Percentiles rank a stretch among this genome's conserved stretches.
Evolutionary conservation across 2,888 invertebrate genomes (phyloP).

Genomic region (Rhamphomyia laevipes): DNA sequence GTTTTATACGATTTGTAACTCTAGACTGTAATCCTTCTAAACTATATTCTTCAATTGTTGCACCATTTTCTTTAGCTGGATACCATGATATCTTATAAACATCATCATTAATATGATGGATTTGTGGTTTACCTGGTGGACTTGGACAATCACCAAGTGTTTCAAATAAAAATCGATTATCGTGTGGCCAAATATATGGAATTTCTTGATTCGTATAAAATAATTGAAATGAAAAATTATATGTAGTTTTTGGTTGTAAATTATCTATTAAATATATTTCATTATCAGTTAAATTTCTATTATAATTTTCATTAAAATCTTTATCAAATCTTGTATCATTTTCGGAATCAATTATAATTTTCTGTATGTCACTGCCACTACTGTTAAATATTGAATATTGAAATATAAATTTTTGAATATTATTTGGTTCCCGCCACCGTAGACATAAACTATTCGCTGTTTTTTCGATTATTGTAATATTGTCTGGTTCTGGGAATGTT

Average conservation of each 20-base stretch:
- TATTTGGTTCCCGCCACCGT: conserved; percentile 52
- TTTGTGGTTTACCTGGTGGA: conserved; percentile 60
- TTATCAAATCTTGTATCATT: conserved; percentile 2
- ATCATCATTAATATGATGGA: conserved; percentile 60
- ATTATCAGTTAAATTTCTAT: neutral
- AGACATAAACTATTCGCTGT: conserved; percentile 51
- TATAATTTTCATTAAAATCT: neutral
- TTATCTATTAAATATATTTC: conserved; percentile 20
- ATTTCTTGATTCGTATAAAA: conserved; percentile 48
- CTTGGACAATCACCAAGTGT: conserved; percentile 72
- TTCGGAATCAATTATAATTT: conserved; percentile 13
- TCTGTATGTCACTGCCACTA: conserved; percentile 41
- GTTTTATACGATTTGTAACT: conserved; percentile 17
- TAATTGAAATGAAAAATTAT: conserved; percentile 58
- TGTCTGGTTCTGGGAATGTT: conserved; percentile 61
- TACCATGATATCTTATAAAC: conserved; percentile 74
- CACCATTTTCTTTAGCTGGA: conserved; percentile 64
- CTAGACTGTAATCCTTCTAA: conserved; percentile 53
- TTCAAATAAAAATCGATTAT: conserved; percentile 58
- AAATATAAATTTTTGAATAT: conserved; percentile 37
- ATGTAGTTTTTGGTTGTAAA: conserved; percentile 62
- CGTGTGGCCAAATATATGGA: conserved; percentile 59
- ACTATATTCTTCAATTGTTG: conserved; percentile 58
- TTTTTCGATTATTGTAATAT: conserved; percentile 45
- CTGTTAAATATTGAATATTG: conserved; percentile 42